Base-by-base conservation (phyloP, 2,888 invertebrate species). In the Pteria penguin region DNA sequence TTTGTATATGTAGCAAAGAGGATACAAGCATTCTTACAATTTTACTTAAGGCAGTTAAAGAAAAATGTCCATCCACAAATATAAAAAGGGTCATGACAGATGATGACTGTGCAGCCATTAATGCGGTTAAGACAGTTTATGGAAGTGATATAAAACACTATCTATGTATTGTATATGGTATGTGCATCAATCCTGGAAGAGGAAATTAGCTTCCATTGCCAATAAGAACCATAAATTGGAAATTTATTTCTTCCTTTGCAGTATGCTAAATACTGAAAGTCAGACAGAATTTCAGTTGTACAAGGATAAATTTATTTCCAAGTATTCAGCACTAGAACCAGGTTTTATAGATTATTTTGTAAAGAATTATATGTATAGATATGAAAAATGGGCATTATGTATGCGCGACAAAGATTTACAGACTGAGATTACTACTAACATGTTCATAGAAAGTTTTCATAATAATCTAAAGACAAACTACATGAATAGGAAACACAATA, bases 401-500 rank as follows among this genome's bases (percentile, higher is more conserved):
- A 18, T 58, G 2, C 31, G 58, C 8, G 29, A 57, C 24, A 55
- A 24, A 29, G 36, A 58, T 29, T 58, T 55, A 45, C 45, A 45
- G 14, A 14, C 32, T 8, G 36, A 69, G 14, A 33, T 69, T 33
- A 58, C 29, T 22, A 69, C 69, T 18, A 69, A 69, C 18, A 69
- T 69, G 69, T 69, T 58, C 26, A 22, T 69, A 11, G 69, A 69
- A 69, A 69, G 69, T 69, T 69, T 69, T 33, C 69, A 69, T 33
- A 69, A 69, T 33, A 57, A 69, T 29, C 36, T 69, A 29, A 69
- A 69, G 36, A 69, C 69, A 14, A 31, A 29, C 26, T 69, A 69
- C 26, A 31, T 69, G 32, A n/a, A 22, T 26, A 32, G 69, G 22
- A 69, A 69, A 33, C 58, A 36, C 2, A 69, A 69, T 36, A 57